Conservation (phyloP, 2,888 invertebrate species). For the Lacanobia oleracea region DNA sequence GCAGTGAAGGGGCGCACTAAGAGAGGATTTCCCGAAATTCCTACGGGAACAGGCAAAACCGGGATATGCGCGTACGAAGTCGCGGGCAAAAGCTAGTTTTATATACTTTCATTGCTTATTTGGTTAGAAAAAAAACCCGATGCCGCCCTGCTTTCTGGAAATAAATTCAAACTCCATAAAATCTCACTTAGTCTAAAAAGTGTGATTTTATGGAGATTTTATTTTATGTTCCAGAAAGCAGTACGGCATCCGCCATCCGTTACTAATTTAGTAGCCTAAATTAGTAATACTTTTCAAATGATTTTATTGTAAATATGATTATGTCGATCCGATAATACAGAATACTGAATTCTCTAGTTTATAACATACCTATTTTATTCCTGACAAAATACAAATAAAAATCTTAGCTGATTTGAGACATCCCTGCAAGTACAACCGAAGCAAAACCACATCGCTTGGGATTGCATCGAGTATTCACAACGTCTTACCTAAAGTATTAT, state of each 20-base stretch:
- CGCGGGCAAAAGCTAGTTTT: too few relatives aligned
- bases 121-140: too few relatives aligned
- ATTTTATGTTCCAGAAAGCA: too few relatives aligned
- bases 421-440: slow-evolving; percentile 1
- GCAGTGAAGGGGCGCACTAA: too few relatives aligned
- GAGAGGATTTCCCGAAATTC: too few relatives aligned
- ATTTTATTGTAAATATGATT: neutral
- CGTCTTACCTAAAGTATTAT: slow-evolving; percentile 32
- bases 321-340: neutral
- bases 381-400: neutral
- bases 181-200: too few relatives aligned
- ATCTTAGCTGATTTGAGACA: neutral
- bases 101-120: neutral
- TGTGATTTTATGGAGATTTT: too few relatives aligned
- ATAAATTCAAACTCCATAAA: neutral
- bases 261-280: too few relatives aligned
- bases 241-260: too few relatives aligned
- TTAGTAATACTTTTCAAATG: neutral
- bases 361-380: neutral
- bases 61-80: too few relatives aligned
- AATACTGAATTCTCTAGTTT: neutral
- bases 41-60: too few relatives aligned
- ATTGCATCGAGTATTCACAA: slow-evolving; percentile 39
- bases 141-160: neutral
- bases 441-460: slow-evolving; percentile 25